Conservation (phyloP, 1,140 invertebrate genomes). For the Rhizoglyphus robini region DNA sequence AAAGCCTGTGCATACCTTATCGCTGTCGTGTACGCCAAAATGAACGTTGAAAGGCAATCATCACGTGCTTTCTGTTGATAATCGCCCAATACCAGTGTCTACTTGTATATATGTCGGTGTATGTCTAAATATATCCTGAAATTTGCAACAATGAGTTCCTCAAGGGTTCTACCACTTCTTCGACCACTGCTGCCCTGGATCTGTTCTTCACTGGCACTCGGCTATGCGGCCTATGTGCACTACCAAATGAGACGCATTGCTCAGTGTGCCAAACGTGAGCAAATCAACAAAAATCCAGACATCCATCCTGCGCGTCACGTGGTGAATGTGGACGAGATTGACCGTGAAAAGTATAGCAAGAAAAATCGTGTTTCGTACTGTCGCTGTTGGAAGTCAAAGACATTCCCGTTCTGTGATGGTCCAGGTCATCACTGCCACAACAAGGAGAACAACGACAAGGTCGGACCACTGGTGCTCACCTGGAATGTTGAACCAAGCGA, state of each 20-base stretch:
- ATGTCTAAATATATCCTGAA: too few species aligned
- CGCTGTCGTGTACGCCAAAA: too few species aligned
- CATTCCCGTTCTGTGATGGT: conserved; percentile 20
- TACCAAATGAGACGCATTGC: too few species aligned
- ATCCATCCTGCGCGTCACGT: not conserved
- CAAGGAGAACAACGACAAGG: conserved; percentile 15
- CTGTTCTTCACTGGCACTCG: conserved; percentile 3
- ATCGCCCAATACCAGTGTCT: too few species aligned
- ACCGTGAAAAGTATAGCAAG: not conserved
- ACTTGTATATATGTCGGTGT: too few species aligned
- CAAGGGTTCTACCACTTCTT: too few species aligned
- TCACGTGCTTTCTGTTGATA: too few species aligned
- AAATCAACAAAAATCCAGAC: not conserved
- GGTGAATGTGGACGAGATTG: not conserved
- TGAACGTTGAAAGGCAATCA: too few species aligned
- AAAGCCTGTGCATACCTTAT: too few species aligned
- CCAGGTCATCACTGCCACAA: conserved; percentile 16
- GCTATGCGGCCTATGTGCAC: conserved; percentile 1
- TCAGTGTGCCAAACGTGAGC: too few species aligned
- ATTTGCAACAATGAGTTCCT: too few species aligned
- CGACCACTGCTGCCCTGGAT: not conserved
- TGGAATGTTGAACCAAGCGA: conserved; percentile 19
- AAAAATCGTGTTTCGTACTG: conserved; percentile 19
- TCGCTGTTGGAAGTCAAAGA: conserved; percentile 20
- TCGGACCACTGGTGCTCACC: not conserved